phyloP scores from a whole-genome alignment of 64 coral and sea anemone species.

The Anthopleura sola region DNA sequence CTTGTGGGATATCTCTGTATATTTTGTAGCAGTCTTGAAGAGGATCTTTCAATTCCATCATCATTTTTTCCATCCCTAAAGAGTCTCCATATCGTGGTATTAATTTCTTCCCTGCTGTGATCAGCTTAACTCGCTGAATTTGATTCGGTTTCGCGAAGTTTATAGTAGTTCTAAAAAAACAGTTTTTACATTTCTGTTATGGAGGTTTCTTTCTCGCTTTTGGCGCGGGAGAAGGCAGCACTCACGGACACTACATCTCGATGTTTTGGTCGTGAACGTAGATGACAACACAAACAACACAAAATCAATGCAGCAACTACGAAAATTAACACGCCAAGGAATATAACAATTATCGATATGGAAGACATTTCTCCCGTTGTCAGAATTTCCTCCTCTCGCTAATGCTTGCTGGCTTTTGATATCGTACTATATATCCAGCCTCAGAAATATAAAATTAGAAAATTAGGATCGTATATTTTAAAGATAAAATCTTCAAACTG shows the following conservation, averaged over 20 bases:
- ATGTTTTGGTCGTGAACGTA: conserved; percentile 74
- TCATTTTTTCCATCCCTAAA: background rate
- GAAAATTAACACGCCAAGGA: conserved; percentile 92
- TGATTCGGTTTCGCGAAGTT: background rate
- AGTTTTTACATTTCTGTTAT: conserved; percentile 76
- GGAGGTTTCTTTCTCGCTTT: conserved; percentile 86
- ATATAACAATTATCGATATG: conserved; percentile 91
- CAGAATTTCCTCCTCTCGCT: background rate
- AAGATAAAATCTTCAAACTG: background rate
- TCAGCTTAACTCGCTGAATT: background rate
- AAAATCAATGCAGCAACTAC: conserved; percentile 79
- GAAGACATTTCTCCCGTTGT: conserved; percentile 47
- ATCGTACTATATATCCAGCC: background rate
- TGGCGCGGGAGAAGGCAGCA: conserved; percentile 34
- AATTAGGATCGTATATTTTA: background rate
- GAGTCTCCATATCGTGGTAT: background rate
- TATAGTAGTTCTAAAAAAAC: background rate
- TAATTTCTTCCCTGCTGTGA: background rate
- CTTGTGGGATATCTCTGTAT: background rate
- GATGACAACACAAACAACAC: conserved; percentile 83
- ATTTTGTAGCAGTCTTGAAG: background rate
- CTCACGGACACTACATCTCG: conserved; percentile 20
- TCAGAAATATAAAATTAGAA: background rate
- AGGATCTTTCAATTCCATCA: background rate
- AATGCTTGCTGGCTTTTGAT: background rate